These are phyloP conservation scores for Taenioides sp. DNA, from an alignment of 2,797 vertebrate genomes.

Conservation along the genomic window DNA sequence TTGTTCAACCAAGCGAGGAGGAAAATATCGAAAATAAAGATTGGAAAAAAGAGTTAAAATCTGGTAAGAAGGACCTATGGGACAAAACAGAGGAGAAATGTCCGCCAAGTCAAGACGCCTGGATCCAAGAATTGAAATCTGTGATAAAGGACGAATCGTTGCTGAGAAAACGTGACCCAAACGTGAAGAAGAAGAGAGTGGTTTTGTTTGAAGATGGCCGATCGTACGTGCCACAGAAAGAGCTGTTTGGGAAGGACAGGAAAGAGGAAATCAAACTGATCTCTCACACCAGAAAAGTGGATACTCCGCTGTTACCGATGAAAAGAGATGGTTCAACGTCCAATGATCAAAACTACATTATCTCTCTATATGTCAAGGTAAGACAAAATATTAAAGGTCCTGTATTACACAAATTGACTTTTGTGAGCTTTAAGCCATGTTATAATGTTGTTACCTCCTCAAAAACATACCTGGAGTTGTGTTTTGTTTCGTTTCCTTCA, in stretches of 20 bases:
- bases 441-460: too few relatives aligned
- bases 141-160: slow-evolving; percentile 57
- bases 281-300: slow-evolving; percentile 31
- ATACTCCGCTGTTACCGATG: slow-evolving; percentile 18
- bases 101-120: slow-evolving; percentile 38
- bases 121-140: slow-evolving; percentile 70
- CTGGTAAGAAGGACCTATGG: slow-evolving; percentile 39
- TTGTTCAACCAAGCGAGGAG: slow-evolving; percentile 21
- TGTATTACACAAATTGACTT: too few relatives aligned
- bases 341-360: slow-evolving; percentile 56
- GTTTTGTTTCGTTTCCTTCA: too few relatives aligned
- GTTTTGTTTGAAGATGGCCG: slow-evolving; percentile 61
- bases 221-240: slow-evolving; percentile 48
- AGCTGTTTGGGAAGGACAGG: slow-evolving; percentile 27
- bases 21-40: slow-evolving; percentile 26
- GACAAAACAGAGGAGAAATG: slow-evolving; percentile 17
- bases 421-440: too few relatives aligned
- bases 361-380: slow-evolving; percentile 80
- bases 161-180: slow-evolving; percentile 39
- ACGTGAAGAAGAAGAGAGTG: slow-evolving; percentile 62
- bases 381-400: not conserved
- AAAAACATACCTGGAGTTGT: too few relatives aligned
- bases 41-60: slow-evolving; percentile 52
- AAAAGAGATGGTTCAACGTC: slow-evolving; percentile 10
- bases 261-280: slow-evolving; percentile 42